A percentile compares a stretch with the other conserved stretches of the same genome.
Evolutionary conservation across 2,888 invertebrate species (phyloP).

Genomic region (Microctonus hyperodae): DNA sequence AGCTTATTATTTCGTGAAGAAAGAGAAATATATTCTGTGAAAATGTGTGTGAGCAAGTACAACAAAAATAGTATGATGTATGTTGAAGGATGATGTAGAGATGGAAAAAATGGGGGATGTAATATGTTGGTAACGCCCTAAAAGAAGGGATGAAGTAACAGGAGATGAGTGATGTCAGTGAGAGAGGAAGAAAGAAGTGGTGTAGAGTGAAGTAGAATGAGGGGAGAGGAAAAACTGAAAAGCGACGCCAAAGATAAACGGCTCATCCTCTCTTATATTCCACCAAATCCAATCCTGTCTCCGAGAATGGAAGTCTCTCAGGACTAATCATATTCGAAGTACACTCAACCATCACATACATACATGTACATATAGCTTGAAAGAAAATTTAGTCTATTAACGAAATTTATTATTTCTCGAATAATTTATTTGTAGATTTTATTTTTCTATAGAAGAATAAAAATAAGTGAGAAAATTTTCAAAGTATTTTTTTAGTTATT

Average conservation of each 20-base stretch:
- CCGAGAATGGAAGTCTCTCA: slow-evolving; percentile 49
- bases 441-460: too few relatives aligned
- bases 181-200: slow-evolving; percentile 27
- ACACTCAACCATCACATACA: slow-evolving; percentile 8
- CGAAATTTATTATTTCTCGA: too few relatives aligned
- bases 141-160: slow-evolving; percentile 52
- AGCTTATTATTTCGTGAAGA: slow-evolving; percentile 57
- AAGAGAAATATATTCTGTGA: slow-evolving; percentile 21
- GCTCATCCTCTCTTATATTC: slow-evolving; percentile 56
- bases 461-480: too few relatives aligned
- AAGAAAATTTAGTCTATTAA: too few relatives aligned
- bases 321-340: slow-evolving; percentile 56
- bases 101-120: slow-evolving; percentile 35
- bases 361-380: not conserved
- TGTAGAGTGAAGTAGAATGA: slow-evolving; percentile 27
- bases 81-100: slow-evolving; percentile 2
- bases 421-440: too few relatives aligned
- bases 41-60: not conserved
- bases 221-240: slow-evolving; percentile 54
- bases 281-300: slow-evolving; percentile 55
- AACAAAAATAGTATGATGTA: too few relatives aligned
- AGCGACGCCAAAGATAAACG: slow-evolving; percentile 62
- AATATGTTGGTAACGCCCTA: slow-evolving; percentile 47
- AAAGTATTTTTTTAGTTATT: too few relatives aligned
- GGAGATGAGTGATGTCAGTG: slow-evolving; percentile 46